These are phyloP conservation scores for Chaetophractus vellerosus DNA, from an alignment of 2,797 vertebrate genomes.

Conservation along the genomic window DNA sequence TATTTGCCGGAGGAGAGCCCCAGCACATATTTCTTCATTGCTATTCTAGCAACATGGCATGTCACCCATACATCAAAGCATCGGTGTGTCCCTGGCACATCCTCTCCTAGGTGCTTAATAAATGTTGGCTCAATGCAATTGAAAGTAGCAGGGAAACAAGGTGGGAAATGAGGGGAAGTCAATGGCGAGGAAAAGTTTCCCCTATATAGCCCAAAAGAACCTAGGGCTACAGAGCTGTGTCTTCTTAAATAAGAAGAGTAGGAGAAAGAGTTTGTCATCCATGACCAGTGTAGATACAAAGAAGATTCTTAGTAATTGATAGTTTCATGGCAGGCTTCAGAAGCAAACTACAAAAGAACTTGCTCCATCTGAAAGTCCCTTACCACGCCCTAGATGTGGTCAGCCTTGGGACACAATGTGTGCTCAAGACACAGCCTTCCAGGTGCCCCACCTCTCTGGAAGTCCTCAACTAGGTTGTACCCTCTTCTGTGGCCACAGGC, in stretches of 20 bases:
- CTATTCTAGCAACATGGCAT: neutral
- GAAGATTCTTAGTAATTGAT: neutral
- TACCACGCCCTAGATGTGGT: accelerated
- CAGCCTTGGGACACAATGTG: accelerated
- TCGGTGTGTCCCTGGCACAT: neutral
- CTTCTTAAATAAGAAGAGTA: neutral
- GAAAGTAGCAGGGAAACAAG: neutral
- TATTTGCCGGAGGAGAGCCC: conserved; percentile 27
- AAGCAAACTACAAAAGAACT: neutral
- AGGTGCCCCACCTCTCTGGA: neutral
- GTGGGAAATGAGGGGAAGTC: neutral
- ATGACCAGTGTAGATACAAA: neutral
- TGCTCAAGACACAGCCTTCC: neutral
- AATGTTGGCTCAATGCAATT: too few species aligned
- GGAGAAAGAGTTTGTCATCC: neutral
- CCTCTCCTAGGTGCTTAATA: neutral
- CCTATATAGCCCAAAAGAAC: neutral
- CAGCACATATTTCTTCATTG: neutral
- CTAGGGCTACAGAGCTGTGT: neutral
- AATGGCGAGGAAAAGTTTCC: neutral
- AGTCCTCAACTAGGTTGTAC: neutral
- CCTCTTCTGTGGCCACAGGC: neutral
- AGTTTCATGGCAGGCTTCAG: neutral
- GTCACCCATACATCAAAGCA: conserved; percentile 31
- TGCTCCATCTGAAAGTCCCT: neutral